These are phyloP conservation scores for Molossus molossus DNA, from an alignment of 2,797 vertebrate species.

Conservation along the genomic window DNA sequence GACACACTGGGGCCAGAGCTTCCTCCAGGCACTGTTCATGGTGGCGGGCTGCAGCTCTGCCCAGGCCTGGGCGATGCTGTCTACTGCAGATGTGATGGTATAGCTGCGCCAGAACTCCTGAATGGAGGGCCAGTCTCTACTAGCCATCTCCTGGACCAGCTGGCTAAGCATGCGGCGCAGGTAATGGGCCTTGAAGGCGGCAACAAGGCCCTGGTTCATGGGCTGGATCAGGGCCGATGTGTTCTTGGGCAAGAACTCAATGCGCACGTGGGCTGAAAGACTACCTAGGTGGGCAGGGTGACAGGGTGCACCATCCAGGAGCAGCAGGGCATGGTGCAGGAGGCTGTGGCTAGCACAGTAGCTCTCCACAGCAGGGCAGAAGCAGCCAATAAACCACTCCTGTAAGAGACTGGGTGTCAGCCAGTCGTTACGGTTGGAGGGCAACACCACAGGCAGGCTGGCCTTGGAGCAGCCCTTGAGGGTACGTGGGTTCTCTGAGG, in stretches of 20 bases:
- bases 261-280: constrained; percentile 16
- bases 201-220: constrained; percentile 77
- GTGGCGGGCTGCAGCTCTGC: constrained; percentile 25
- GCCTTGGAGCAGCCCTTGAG: constrained; percentile 78
- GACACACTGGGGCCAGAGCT: constrained; percentile 65
- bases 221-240: constrained; percentile 71
- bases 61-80: constrained; percentile 65
- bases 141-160: constrained; percentile 48
- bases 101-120: constrained; percentile 69
- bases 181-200: constrained; percentile 67
- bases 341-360: constrained; percentile 63
- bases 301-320: constrained; percentile 68
- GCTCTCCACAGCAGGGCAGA: constrained; percentile 60
- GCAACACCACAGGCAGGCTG: constrained; percentile 66
- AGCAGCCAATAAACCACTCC: constrained; percentile 79
- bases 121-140: background rate
- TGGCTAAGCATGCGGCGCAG: constrained; percentile 20
- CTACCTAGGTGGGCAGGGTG: constrained; percentile 41
- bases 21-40: constrained; percentile 66
- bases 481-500: constrained; percentile 66
- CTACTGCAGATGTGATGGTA: constrained; percentile 15
- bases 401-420: constrained; percentile 77
- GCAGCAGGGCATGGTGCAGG: constrained; percentile 61
- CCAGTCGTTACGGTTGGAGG: constrained; percentile 76
- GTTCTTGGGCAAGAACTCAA: constrained; percentile 78